A percentile compares a stretch with the other conserved stretches of the same genome.
These are phyloP conservation scores for Drosophila bunnanda DNA, from an alignment of 2,888 invertebrate species.

Conservation along the genomic window DNA sequence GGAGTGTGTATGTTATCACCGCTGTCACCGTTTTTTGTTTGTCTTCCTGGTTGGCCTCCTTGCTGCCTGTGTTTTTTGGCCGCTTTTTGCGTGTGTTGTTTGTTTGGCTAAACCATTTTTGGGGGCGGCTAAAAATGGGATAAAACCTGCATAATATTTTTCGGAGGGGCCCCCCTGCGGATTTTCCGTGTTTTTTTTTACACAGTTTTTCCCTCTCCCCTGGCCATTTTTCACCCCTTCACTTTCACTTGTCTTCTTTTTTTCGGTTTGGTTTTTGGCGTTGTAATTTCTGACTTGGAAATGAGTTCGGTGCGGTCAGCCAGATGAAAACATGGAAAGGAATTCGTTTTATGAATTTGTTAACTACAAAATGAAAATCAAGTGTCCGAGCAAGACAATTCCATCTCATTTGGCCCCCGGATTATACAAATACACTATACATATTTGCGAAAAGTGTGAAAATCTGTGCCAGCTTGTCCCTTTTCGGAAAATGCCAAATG, in stretches of 20 bases:
- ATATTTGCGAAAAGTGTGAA: slow-evolving; percentile 21
- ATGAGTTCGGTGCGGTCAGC: slow-evolving; percentile 73
- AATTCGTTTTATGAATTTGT: slow-evolving; percentile 76
- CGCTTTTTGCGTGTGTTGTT: slow-evolving; percentile 33
- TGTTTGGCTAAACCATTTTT: slow-evolving; percentile 49
- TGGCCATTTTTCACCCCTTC: slow-evolving; percentile 34
- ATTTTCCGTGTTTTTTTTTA: slow-evolving; percentile 23
- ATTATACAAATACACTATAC: background rate
- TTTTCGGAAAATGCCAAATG: slow-evolving; percentile 34
- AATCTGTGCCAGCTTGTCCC: background rate
- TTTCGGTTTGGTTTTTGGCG: slow-evolving; percentile 7
- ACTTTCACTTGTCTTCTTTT: background rate
- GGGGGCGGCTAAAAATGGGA: slow-evolving; percentile 9
- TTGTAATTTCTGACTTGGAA: slow-evolving; percentile 66
- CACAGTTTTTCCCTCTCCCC: too few species aligned
- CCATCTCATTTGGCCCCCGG: slow-evolving; percentile 35
- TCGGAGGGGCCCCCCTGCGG: slow-evolving; percentile 29
- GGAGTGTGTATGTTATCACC: slow-evolving; percentile 59
- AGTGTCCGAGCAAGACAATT: slow-evolving; percentile 46
- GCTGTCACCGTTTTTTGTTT: slow-evolving; percentile 64
- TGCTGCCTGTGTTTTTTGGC: slow-evolving; percentile 13
- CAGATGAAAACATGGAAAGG: slow-evolving; percentile 57
- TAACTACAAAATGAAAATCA: slow-evolving; percentile 71
- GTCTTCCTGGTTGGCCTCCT: slow-evolving; percentile 47
- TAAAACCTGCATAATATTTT: slow-evolving; percentile 66